Conservation (phyloP, 1,140 invertebrate genomes). For the Meteorus sp. region DNA sequence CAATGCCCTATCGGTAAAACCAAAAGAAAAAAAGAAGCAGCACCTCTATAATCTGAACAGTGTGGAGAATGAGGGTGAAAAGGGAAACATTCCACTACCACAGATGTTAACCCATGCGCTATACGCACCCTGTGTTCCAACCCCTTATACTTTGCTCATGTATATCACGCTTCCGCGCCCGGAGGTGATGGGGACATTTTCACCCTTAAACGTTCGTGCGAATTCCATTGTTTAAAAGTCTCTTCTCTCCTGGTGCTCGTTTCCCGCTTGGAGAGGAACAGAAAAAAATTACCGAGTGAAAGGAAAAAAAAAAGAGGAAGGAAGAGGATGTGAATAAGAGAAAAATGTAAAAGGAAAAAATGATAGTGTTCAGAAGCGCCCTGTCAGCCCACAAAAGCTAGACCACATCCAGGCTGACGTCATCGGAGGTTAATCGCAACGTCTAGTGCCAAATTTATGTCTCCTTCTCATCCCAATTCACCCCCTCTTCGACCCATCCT, state of each 20-base stretch:
- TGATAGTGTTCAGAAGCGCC: constrained; percentile 22
- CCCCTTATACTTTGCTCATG: not conserved
- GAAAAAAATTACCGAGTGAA: not conserved
- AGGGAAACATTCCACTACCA: constrained; percentile 21
- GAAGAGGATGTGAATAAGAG: not conserved
- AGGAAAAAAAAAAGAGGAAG: not conserved
- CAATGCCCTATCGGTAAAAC: too few species aligned
- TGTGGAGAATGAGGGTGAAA: too few species aligned
- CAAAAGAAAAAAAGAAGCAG: too few species aligned
- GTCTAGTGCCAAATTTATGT: constrained; percentile 22
- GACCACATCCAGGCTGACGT: constrained; percentile 23
- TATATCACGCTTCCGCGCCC: too few species aligned
- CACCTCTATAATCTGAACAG: too few species aligned
- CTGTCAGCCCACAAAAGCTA: constrained; percentile 22
- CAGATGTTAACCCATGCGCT: constrained; percentile 11
- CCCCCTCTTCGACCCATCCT: too few species aligned
- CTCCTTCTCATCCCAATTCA: constrained; percentile 36
- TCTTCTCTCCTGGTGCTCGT: not conserved
- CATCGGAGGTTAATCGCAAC: constrained; percentile 22
- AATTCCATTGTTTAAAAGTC: constrained; percentile 7
- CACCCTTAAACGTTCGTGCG: constrained; percentile 13
- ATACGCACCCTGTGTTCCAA: constrained; percentile 7
- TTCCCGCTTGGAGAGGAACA: not conserved
- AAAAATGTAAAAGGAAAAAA: constrained; percentile 2
- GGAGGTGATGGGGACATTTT: too few species aligned